These are phyloP conservation scores for Anolis carolinensis DNA, from an alignment of 2,113 vertebrate genomes.

Conservation along the genomic window DNA sequence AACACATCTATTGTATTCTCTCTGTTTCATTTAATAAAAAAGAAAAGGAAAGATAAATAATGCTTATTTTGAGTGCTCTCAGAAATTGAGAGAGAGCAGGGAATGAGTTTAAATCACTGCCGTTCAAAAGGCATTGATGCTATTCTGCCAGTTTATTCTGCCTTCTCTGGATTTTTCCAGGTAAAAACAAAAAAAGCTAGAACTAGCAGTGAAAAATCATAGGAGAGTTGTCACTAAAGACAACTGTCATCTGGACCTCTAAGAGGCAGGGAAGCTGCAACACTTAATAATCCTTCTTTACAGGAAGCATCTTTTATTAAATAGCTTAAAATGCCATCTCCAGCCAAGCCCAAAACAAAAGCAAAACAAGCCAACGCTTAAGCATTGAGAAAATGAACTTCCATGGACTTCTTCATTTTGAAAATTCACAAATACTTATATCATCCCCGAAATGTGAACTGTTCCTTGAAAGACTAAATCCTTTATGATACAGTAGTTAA, in stretches of 20 bases:
- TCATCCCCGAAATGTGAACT: neutral
- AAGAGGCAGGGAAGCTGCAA: no score
- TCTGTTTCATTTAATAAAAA: neutral
- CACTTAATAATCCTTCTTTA: no score
- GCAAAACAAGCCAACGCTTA: neutral
- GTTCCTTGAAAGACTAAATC: neutral
- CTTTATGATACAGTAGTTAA: neutral
- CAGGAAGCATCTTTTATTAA: no score
- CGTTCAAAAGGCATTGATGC: no score
- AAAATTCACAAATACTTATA: neutral
- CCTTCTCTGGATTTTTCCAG: no score
- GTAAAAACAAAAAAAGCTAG: no score
- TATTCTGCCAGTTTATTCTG: no score
- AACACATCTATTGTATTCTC: neutral
- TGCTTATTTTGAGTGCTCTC: neutral
- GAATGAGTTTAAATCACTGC: no score
- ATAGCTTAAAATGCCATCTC: neutral
- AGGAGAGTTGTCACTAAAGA: no score
- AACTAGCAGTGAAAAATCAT: no score
- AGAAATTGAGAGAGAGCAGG: no score
- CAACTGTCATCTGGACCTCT: no score
- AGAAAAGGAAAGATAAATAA: neutral
- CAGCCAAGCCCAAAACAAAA: neutral
- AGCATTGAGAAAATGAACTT: neutral
- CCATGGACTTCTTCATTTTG: neutral